phyloP scores from a whole-genome alignment of 2,888 invertebrate genomes.

The Trissonchulus latispiculum region DNA sequence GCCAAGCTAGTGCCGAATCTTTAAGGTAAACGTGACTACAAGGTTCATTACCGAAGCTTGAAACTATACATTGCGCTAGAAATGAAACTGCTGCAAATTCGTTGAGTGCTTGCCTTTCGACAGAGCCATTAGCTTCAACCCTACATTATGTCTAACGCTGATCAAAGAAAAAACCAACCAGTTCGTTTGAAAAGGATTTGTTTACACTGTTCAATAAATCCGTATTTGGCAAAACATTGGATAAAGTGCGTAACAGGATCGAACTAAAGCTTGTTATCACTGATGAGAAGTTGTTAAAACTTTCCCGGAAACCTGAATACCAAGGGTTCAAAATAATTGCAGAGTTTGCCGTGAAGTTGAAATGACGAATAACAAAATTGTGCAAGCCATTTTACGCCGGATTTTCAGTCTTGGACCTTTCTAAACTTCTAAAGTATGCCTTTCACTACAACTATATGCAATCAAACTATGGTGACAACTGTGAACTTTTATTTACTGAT shows the following conservation, averaged over 20 bases:
- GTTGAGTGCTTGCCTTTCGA: not conserved
- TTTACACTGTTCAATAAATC: not conserved
- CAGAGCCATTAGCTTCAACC: not conserved
- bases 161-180: not conserved
- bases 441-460: slow-evolving; percentile 10
- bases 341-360: slow-evolving; percentile 1
- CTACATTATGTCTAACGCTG: slow-evolving; percentile 3
- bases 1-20: slow-evolving; percentile 9
- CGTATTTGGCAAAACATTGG: slow-evolving; percentile 11
- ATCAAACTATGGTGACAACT: not conserved
- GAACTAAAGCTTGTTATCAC: not conserved
- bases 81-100: not conserved
- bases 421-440: not conserved
- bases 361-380: not conserved
- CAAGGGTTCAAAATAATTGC: not conserved
- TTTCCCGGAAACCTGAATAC: not conserved
- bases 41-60: not conserved
- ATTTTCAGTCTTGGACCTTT: not conserved
- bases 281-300: not conserved
- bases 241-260: not conserved
- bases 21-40: not conserved
- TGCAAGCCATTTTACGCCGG: slow-evolving; percentile 8
- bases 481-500: not conserved
- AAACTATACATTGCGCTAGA: not conserved
- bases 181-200: slow-evolving; percentile 8